phyloP scores from a whole-genome alignment of 1,140 invertebrate species.

The Pemphigus obesinymphae region DNA sequence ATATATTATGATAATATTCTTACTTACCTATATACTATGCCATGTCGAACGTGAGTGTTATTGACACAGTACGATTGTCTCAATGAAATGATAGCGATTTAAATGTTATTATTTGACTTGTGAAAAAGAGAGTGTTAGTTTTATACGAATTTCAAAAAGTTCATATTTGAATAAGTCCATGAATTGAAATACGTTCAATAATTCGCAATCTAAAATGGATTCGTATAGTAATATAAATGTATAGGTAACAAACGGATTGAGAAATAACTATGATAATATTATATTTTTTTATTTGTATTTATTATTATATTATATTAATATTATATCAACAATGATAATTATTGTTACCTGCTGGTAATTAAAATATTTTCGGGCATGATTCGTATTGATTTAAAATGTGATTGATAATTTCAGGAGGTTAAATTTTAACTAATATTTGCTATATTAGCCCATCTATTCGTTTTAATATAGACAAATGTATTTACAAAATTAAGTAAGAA shows the following conservation, averaged over 20 bases:
- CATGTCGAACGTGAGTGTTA: background rate
- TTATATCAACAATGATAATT: background rate
- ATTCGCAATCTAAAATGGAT: too few relatives aligned
- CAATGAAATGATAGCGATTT: background rate
- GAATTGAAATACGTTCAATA: background rate
- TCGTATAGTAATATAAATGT: too few relatives aligned
- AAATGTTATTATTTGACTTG: background rate
- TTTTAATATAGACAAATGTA: too few relatives aligned
- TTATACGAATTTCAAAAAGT: background rate
- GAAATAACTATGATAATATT: background rate
- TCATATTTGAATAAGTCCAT: background rate
- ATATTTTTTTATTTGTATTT: background rate
- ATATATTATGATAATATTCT: background rate
- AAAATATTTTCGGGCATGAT: background rate
- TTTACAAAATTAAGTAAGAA: too few relatives aligned
- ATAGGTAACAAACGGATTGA: background rate
- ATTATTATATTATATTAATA: background rate
- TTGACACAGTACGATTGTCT: background rate
- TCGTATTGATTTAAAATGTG: background rate
- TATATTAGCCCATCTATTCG: too few relatives aligned
- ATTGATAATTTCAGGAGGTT: background rate
- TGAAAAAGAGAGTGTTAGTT: background rate
- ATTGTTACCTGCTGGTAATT: background rate
- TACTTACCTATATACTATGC: background rate
- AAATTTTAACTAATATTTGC: background rate